Percentiles rank a stretch among this genome's conserved stretches.
These are phyloP conservation scores for Drosophila sordidula DNA, from an alignment of 2,888 invertebrate species.

Conservation along the genomic window DNA sequence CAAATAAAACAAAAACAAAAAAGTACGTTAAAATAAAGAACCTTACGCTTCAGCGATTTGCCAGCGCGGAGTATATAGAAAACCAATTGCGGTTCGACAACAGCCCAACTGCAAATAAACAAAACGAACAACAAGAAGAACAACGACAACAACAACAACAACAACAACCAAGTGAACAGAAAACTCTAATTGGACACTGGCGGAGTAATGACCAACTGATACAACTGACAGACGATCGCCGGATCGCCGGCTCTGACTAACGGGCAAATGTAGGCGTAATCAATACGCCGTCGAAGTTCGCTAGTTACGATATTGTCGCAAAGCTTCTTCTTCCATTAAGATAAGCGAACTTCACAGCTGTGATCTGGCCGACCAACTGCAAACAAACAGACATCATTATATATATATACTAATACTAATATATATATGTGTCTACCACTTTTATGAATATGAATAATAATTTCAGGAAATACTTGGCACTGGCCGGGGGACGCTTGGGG, in stretches of 20 bases:
- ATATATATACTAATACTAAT: neutral
- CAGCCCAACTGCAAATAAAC: slow-evolving; percentile 54
- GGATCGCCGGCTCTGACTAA: slow-evolving; percentile 31
- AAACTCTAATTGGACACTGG: slow-evolving; percentile 57
- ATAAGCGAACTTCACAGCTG: slow-evolving; percentile 36
- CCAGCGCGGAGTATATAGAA: slow-evolving; percentile 25
- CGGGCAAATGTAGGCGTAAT: slow-evolving; percentile 21
- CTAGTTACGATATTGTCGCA: slow-evolving; percentile 6
- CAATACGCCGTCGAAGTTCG: slow-evolving; percentile 5
- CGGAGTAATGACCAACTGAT: slow-evolving; percentile 38
- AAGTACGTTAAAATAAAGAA: slow-evolving; percentile 43
- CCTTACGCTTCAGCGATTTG: slow-evolving; percentile 54
- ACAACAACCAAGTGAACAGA: slow-evolving; percentile 19
- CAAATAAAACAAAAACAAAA: slow-evolving; percentile 22
- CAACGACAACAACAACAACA: slow-evolving; percentile 2
- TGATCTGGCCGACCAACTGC: slow-evolving; percentile 22
- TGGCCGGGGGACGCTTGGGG: neutral
- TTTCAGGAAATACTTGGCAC: slow-evolving; percentile 8
- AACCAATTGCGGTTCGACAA: slow-evolving; percentile 49
- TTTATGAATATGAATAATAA: slow-evolving; percentile 18
- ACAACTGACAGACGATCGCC: slow-evolving; percentile 10
- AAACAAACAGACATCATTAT: neutral
- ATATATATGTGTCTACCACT: slow-evolving; percentile 1
- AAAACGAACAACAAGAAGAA: slow-evolving; percentile 17
- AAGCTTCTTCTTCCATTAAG: slow-evolving; percentile 15